Base-by-base conservation (phyloP, 2,113 vertebrate genomes). In the Calypte anna region DNA sequence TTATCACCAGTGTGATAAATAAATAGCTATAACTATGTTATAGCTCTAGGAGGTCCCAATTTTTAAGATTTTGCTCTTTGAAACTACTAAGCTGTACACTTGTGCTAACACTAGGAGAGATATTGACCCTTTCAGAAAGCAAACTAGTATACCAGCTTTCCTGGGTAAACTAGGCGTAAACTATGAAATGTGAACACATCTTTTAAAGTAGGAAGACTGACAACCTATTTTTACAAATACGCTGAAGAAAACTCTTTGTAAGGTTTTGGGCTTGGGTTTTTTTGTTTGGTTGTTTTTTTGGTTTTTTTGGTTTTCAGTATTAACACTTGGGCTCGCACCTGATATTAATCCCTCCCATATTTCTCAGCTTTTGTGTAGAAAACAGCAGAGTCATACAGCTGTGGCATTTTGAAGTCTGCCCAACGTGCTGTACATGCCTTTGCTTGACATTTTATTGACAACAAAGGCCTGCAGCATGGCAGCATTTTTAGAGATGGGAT, bases 361-460 rank as follows among this genome's bases (percentile, higher is more conserved):
- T 91, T 74, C 93, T 85, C 91, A 95, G 43, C 20, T 44, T n/a
- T 69, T 43, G 10, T 51, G 38, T 43, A 50, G 12, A 28, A 85
- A 91, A 82, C 38, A 59, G 73, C 6, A 5, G 82, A 81, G 87
- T 64, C 46, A 70, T 91, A 58, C 54, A 90, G 83, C 86, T 90
- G 86, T 17, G 1, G 91, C 74, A 90, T 85, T 51, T 62, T 2
- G 4, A 86, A 96, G 94, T 31, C 77, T 86, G 74, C 27, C 95
- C 69, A 90, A 94, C 88, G 83, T 20, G 22, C 33, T 62, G 83
- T 82, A 96, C 90, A 79, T 94, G 93, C 72, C 80, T 86, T 43
- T 91, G 85, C 88, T 85, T 91, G 96, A 94, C 95, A 95, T 97
- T 97, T 96, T 94, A 92, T 86, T 88, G 95, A 94, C 62, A 84